Conservation (phyloP, 2,797 vertebrate genomes). For the Cirrhinus molitorella region DNA sequence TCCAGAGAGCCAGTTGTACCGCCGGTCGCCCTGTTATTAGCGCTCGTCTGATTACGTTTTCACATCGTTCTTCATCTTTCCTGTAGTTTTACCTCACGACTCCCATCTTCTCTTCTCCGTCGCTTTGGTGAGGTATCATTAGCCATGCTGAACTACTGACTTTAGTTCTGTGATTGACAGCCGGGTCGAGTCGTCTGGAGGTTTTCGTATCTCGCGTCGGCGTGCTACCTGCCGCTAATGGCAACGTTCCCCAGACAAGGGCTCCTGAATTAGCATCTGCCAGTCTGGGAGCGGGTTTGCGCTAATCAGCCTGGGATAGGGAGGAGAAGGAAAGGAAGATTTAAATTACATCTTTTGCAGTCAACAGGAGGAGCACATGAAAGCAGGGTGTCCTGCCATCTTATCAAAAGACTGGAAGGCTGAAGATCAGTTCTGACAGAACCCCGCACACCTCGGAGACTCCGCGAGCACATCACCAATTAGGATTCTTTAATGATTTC, state of each 20-base stretch:
- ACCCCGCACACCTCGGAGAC: constrained; percentile 76
- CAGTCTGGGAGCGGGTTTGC: constrained; percentile 71
- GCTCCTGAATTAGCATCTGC: constrained; percentile 78
- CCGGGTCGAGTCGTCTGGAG: constrained; percentile 66
- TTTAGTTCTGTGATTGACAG: constrained; percentile 79
- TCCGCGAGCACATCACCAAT: constrained; percentile 77
- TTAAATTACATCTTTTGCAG: constrained; percentile 82
- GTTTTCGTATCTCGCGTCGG: constrained; percentile 75
- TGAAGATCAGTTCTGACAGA: constrained; percentile 79
- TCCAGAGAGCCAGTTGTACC: constrained; percentile 35
- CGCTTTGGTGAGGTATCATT: constrained; percentile 71
- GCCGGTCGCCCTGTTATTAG: constrained; percentile 51
- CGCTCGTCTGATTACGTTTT: constrained; percentile 42
- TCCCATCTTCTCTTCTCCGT: constrained; percentile 42
- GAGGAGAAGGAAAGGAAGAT: constrained; percentile 69
- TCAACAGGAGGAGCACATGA: constrained; percentile 81
- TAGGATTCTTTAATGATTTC: constrained; percentile 79
- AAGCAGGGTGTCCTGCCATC: constrained; percentile 75
- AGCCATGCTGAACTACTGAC: constrained; percentile 67
- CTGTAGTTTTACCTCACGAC: constrained; percentile 47
- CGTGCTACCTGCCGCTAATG: constrained; percentile 71
- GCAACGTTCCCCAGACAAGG: constrained; percentile 76
- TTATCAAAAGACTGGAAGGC: constrained; percentile 73
- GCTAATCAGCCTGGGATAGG: constrained; percentile 78
- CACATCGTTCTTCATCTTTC: constrained; percentile 62